Base-by-base conservation (phyloP, 2,888 invertebrate genomes). In the Coleophora deauratella region DNA sequence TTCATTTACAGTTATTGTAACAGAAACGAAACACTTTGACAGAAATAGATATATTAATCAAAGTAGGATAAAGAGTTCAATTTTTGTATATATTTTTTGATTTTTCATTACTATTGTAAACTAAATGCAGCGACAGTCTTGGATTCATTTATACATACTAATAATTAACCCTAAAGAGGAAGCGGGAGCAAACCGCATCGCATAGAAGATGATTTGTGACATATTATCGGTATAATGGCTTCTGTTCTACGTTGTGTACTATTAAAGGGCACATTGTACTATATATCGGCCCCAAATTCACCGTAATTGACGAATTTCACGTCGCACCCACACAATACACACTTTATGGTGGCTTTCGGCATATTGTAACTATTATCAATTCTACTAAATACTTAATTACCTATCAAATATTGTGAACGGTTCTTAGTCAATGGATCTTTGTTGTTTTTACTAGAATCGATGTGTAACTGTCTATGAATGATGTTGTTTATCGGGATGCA, bases 121-220 rank as follows among this genome's bases (percentile, higher is more conserved):
- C 3, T 21, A 21, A n/a, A 3, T 21, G 21, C 6, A 21, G 3
- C 21, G 21, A 21, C 21, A 21, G 6, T 21, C 21, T 21, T 4
- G 3, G 21, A 4, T 21, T 21, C 3, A 21, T 21, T 6, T 21
- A 4, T 21, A 21, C 3, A 21, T 21, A 4, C 6, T 21, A 21
- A n/a, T 21, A 4, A 21, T 40, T 21, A 40, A 44, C 14, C 31
- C 38, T 33, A 35, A 10, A 11, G 33, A 21, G 33, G 6, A 15
- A 43, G 27, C 43, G 28, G 39, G 33, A 39, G 13, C 33, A 39
- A 12, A 8, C 39, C 21, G 6, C 15, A 27, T 31, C 33, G 14
- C 35, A 32, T n/a, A 63, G 68, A 62, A 69, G 80, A 84, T 81
- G 82, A 82, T 84, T 82, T 81, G 82, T 82, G 82, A 81, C 82